phyloP scores from a whole-genome alignment of 1,140 invertebrate genomes.

The Venturia canescens region DNA sequence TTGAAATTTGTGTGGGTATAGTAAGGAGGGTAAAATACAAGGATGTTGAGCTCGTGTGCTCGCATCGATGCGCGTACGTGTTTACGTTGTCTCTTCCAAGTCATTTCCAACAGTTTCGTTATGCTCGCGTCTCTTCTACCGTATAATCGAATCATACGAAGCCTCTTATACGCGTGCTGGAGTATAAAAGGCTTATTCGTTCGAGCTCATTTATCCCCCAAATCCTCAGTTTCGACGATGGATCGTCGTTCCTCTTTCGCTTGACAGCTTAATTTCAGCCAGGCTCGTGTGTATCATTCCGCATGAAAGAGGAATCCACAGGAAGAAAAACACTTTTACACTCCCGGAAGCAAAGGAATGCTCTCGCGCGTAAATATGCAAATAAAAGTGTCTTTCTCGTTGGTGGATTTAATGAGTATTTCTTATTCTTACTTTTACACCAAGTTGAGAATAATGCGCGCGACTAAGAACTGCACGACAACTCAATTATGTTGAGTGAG shows the following conservation, averaged over 20 bases:
- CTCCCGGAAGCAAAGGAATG: too few species aligned
- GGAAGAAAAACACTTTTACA: too few species aligned
- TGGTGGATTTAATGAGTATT: too few species aligned
- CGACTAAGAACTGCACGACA: too few species aligned
- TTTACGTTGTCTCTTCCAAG: slow-evolving; percentile 22
- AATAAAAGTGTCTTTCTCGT: too few species aligned
- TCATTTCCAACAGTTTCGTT: neutral
- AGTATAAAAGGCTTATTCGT: neutral
- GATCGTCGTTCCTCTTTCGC: neutral
- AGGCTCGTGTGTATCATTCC: too few species aligned
- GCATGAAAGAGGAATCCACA: too few species aligned
- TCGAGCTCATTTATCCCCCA: neutral
- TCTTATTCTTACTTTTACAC: too few species aligned
- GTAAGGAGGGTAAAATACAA: too few species aligned
- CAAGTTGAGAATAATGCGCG: too few species aligned
- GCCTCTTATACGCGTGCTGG: slow-evolving; percentile 7
- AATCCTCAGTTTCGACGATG: neutral
- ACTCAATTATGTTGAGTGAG: too few species aligned
- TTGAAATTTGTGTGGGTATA: neutral
- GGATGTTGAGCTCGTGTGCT: slow-evolving; percentile 7
- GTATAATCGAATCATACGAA: slow-evolving; percentile 34
- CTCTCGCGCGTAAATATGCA: too few species aligned
- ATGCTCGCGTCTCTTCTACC: neutral
- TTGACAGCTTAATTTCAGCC: neutral
- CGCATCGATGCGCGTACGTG: neutral